Percentiles rank a stretch among this genome's conserved stretches.
phyloP scores from a whole-genome alignment of 2,888 invertebrate species.

The Dromius quadrimaculatus region DNA sequence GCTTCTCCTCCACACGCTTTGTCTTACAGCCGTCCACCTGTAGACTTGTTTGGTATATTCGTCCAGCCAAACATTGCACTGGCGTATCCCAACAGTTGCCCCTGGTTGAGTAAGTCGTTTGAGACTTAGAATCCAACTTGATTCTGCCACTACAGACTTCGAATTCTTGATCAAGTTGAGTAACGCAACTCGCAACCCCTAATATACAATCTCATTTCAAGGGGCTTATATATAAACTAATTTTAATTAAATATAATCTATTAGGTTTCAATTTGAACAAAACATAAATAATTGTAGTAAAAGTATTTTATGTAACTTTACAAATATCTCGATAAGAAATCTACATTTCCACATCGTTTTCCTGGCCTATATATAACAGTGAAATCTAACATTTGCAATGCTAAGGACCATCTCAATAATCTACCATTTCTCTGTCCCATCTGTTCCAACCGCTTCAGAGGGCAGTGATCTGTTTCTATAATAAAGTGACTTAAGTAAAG shows the following conservation, averaged over 20 bases:
- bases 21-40: too few relatives aligned
- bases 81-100: slow-evolving; percentile 11
- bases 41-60: too few relatives aligned
- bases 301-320: not conserved
- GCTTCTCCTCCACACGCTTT: too few relatives aligned
- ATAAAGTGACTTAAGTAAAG: slow-evolving; percentile 1
- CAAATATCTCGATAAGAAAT: slow-evolving; percentile 6
- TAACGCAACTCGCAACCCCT: not conserved
- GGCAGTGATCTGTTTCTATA: slow-evolving; percentile 15
- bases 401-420: slow-evolving; percentile 24
- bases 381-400: slow-evolving; percentile 22
- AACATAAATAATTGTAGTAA: not conserved
- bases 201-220: not conserved
- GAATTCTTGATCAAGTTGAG: not conserved
- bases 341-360: slow-evolving; percentile 16
- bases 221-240: not conserved
- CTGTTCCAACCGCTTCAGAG: slow-evolving; percentile 1
- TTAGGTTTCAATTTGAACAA: not conserved
- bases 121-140: not conserved
- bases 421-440: slow-evolving; percentile 18
- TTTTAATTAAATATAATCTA: not conserved
- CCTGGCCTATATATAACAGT: slow-evolving; percentile 14
- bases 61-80: too few relatives aligned
- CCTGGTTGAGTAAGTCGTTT: slow-evolving; percentile 4
- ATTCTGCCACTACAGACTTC: slow-evolving; percentile 2